Evolutionary conservation across 2,797 vertebrate species (phyloP).

Genomic region (Myotis myotis): DNA sequence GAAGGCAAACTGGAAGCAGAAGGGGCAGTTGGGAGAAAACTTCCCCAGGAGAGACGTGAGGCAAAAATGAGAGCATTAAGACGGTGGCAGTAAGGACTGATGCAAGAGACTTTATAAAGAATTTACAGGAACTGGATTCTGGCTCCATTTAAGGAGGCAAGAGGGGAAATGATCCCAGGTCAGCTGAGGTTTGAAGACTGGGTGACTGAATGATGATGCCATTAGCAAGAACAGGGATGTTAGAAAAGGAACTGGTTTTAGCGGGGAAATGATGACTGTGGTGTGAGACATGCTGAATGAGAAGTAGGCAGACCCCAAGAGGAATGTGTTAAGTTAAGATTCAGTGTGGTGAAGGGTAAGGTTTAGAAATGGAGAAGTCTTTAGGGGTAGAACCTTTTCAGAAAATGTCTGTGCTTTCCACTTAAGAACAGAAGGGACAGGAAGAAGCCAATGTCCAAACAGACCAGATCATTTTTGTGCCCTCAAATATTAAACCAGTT

Average conservation of each 20-base stretch:
- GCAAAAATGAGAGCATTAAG: not conserved
- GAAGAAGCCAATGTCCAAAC: not conserved
- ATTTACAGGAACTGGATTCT: not conserved
- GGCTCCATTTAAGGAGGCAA: not conserved
- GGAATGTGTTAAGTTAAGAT: not conserved
- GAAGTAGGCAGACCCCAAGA: slow-evolving; percentile 29
- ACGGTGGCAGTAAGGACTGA: not conserved
- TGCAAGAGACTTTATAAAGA: not conserved
- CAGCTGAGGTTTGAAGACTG: slow-evolving; percentile 44
- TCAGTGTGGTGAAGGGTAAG: not conserved
- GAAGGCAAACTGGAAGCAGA: slow-evolving; percentile 5
- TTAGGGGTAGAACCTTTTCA: not conserved
- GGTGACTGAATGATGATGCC: not conserved
- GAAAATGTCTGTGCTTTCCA: not conserved
- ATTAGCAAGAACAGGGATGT: slow-evolving; percentile 61
- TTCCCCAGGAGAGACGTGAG: not conserved
- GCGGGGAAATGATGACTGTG: slow-evolving; percentile 42
- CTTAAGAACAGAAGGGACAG: not conserved
- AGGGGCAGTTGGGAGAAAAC: not conserved
- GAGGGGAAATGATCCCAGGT: slow-evolving; percentile 41
- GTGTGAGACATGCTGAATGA: slow-evolving; percentile 36
- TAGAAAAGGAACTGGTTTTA: slow-evolving; percentile 58
- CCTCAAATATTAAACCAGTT: not conserved
- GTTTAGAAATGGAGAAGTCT: not conserved
- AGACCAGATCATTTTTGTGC: not conserved